A percentile compares a stretch with the other conserved stretches of the same genome.
These are phyloP conservation scores for Myrmophylax atrothorax DNA, from an alignment of 2,113 vertebrate genomes.

Conservation along the genomic window DNA sequence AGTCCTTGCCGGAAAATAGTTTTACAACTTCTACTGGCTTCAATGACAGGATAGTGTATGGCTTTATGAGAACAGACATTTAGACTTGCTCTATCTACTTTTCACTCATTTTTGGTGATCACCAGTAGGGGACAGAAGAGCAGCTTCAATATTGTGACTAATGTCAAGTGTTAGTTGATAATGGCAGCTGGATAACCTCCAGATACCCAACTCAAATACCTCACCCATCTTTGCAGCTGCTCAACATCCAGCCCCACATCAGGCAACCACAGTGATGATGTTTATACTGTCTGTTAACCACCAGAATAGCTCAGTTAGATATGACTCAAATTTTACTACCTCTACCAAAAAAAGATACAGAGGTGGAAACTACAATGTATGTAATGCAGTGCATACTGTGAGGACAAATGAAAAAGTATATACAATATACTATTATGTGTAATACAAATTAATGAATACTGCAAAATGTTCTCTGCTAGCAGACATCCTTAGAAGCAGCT, in stretches of 20 bases:
- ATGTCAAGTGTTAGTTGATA: not conserved
- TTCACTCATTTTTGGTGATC: not conserved
- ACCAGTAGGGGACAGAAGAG: not conserved
- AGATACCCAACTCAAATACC: not conserved
- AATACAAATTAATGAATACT: not conserved
- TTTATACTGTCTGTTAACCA: not conserved
- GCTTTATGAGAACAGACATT: not conserved
- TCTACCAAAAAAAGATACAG: not conserved
- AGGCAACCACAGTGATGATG: not conserved
- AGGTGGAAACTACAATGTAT: not conserved
- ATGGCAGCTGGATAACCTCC: not conserved
- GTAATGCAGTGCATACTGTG: not conserved
- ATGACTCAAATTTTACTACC: not conserved
- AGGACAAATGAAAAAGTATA: not conserved
- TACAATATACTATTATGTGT: not conserved
- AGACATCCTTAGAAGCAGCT: not conserved
- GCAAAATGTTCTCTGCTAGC: not conserved
- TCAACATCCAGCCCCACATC: not conserved
- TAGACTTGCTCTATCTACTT: not conserved
- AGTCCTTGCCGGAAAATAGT: not conserved
- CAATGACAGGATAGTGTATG: not conserved
- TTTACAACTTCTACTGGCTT: not conserved
- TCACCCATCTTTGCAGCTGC: not conserved
- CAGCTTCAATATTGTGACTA: accelerated
- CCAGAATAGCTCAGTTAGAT: not conserved